Base-by-base conservation (phyloP, 2,797 vertebrate genomes). In the Micromesistius poutassou region DNA sequence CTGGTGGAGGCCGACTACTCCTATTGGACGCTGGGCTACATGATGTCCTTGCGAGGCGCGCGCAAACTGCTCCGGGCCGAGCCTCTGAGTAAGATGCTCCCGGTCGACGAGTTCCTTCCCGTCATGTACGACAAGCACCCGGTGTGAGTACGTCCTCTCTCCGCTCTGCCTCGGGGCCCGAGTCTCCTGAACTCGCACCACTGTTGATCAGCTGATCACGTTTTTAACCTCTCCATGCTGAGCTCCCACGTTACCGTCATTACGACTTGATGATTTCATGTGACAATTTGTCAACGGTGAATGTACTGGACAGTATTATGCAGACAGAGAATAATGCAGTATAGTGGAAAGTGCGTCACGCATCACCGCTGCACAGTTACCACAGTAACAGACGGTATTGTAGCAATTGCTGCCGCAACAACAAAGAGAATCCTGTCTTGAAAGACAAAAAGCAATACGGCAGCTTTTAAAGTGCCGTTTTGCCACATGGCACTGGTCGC, bases 91-190 rank as follows among this genome's bases (percentile, higher is more conserved):
- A 96, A 94, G 84, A 95, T 97, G 92, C 86, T 98, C 74, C 97
- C 97, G 0, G 96, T 97, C 0, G 97, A 98, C 0, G 97, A 98
- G 86, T 98, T 97, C 79, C 95, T 98, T 78, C 97, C 97, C 0
- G 90, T 97, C 84, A 97, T 98, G 97, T 98, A 95, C 78, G 86
- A 97, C 89, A 97, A 97, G 79, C 97, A 98, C 79, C 97, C 97
- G 30, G 87, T 96, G 97, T 98, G 90, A 93, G 97, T 88, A 0
- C 0, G 73, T 22, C 46, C 46, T 6, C 46, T 19, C 36, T 71
- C 71, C 71, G 5, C 30, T 30, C 30, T 68, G 62, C 62, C 22
- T 25, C 4, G 2, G 0, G 36, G 14, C 10, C 36, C 10, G 36
- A 10, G 9, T 38, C 36, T 38, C 36, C 9, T 38, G 36, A 38